phyloP scores from a whole-genome alignment of 2,888 invertebrate genomes.

The Ceraclea dissimilis region DNA sequence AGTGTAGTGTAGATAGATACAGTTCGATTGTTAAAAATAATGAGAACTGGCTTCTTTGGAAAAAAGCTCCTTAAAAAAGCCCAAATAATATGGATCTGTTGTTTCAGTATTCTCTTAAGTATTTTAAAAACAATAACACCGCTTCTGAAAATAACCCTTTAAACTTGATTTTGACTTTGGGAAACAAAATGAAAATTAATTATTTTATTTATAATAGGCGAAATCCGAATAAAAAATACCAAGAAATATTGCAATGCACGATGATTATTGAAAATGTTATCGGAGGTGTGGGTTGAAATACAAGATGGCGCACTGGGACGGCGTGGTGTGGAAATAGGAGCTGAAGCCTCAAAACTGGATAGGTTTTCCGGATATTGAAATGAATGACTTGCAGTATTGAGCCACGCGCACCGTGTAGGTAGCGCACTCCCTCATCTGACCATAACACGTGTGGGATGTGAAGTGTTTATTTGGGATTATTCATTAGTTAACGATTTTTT shows the following conservation, averaged over 20 bases:
- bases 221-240: not conserved
- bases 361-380: constrained; percentile 42
- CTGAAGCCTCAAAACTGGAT: not conserved
- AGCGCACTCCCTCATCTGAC: constrained; percentile 2
- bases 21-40: too few relatives aligned
- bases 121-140: too few relatives aligned
- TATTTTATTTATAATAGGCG: not conserved
- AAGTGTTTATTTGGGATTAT: not conserved
- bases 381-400: constrained; percentile 48
- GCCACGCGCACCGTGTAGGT: constrained; percentile 30
- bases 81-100: too few relatives aligned
- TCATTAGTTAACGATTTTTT: not conserved
- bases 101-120: too few relatives aligned
- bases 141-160: too few relatives aligned
- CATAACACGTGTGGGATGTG: not conserved
- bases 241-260: not conserved
- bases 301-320: constrained; percentile 3
- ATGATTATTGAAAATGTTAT: not conserved
- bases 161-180: not conserved
- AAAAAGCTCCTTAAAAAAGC: too few relatives aligned
- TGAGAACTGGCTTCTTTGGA: too few relatives aligned
- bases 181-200: not conserved
- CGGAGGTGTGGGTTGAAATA: not conserved
- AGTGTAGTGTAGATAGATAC: too few relatives aligned
- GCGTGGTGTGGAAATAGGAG: not conserved